phyloP scores from a whole-genome alignment of 2,113 vertebrate species.

The Notothenia rossii region DNA sequence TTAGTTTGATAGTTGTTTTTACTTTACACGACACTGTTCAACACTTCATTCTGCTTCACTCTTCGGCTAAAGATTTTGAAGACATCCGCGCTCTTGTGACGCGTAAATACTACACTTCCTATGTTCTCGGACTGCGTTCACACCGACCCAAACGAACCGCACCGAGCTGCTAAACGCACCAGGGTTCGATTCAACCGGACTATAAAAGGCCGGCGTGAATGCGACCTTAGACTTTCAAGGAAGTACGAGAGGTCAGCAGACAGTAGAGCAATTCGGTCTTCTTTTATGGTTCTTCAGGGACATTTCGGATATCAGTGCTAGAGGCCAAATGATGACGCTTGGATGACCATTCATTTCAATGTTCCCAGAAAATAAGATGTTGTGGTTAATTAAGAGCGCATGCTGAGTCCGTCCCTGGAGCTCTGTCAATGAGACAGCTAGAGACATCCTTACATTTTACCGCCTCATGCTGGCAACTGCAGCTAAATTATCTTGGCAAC shows the following conservation, averaged over 20 bases:
- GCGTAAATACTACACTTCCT: too few species aligned
- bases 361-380: not conserved
- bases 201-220: too few species aligned
- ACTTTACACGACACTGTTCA: too few species aligned
- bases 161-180: too few species aligned
- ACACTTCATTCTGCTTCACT: too few species aligned
- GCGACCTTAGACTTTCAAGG: too few species aligned
- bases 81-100: too few species aligned
- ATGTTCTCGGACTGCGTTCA: too few species aligned
- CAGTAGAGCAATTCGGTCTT: not conserved
- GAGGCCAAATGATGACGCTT: not conserved
- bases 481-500: conserved; percentile 25
- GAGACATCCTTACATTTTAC: not conserved
- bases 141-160: too few species aligned
- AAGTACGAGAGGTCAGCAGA: not conserved
- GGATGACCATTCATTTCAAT: not conserved
- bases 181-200: too few species aligned
- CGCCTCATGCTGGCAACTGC: not conserved
- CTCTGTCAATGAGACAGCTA: not conserved
- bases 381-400: not conserved
- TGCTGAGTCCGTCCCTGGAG: not conserved
- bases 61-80: too few species aligned
- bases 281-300: not conserved
- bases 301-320: not conserved
- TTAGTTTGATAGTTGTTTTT: too few species aligned